Conservation (phyloP, 2,888 invertebrate species). For the Tachystola acroxantha region DNA sequence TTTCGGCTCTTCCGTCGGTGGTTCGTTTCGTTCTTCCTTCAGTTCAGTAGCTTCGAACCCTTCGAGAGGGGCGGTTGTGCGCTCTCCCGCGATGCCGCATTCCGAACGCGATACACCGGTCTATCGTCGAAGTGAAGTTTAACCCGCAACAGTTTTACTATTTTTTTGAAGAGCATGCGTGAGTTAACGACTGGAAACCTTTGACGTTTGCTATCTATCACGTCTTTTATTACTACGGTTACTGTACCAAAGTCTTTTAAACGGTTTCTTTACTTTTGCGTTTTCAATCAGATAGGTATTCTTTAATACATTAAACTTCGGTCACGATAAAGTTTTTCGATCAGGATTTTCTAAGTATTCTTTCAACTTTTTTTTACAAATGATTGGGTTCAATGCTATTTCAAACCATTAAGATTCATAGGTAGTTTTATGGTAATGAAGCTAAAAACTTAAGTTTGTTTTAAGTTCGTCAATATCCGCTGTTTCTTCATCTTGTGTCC, state of each 20-base stretch:
- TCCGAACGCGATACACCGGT: slow-evolving; percentile 36
- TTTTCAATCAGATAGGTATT: slow-evolving; percentile 24
- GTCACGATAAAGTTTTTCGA: not conserved
- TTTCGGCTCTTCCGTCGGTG: not conserved
- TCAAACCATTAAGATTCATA: too few relatives aligned
- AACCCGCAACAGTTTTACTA: slow-evolving; percentile 12
- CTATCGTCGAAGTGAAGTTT: slow-evolving; percentile 49
- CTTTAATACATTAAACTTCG: not conserved
- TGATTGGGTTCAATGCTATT: too few relatives aligned
- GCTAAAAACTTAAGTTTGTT: too few relatives aligned
- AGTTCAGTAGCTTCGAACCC: slow-evolving; percentile 52
- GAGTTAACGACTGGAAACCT: slow-evolving; percentile 13
- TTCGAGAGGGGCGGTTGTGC: slow-evolving; percentile 52
- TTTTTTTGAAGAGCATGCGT: slow-evolving; percentile 14
- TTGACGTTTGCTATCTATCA: not conserved
- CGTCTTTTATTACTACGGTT: not conserved
- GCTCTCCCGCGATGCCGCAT: slow-evolving; percentile 36
- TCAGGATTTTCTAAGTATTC: not conserved
- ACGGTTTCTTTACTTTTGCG: slow-evolving; percentile 24
- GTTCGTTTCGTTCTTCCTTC: not conserved
- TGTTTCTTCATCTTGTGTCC: too few relatives aligned
- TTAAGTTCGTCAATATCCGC: too few relatives aligned
- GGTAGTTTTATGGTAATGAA: too few relatives aligned
- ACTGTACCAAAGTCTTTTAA: slow-evolving; percentile 15
- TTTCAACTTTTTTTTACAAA: too few relatives aligned